These are phyloP conservation scores for Calliopsis andreniformis DNA, from an alignment of 1,140 invertebrate species.

Conservation along the genomic window DNA sequence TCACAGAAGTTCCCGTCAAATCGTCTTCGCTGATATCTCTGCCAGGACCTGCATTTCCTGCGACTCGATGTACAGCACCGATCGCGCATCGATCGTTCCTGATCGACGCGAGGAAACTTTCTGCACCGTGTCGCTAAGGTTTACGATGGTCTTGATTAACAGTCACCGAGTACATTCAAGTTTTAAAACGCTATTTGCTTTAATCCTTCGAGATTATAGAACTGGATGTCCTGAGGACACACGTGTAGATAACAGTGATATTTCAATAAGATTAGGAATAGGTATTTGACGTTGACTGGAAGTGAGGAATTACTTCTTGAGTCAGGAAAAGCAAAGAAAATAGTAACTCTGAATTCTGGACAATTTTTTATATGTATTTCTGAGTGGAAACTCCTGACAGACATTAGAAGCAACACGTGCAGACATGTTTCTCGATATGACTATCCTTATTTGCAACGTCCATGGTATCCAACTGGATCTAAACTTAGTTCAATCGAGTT, in stretches of 20 bases:
- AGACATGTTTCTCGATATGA: not conserved
- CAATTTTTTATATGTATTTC: too few species aligned
- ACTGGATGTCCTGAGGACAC: too few species aligned
- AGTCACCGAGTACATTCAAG: too few species aligned
- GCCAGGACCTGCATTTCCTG: slow-evolving; percentile 22
- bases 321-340: too few species aligned
- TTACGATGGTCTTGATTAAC: not conserved
- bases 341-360: too few species aligned
- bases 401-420: not conserved
- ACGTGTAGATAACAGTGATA: too few species aligned
- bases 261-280: too few species aligned
- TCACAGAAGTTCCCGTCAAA: slow-evolving; percentile 46
- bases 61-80: slow-evolving; percentile 35
- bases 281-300: too few species aligned
- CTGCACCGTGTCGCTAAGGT: not conserved
- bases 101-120: not conserved
- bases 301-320: too few species aligned
- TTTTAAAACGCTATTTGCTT: too few species aligned
- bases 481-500: slow-evolving; percentile 15
- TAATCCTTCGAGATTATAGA: too few species aligned
- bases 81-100: slow-evolving; percentile 21
- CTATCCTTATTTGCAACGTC: not conserved
- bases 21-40: slow-evolving; percentile 48
- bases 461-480: not conserved
- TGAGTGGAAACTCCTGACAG: too few species aligned